These are phyloP conservation scores for Acleris sparsana DNA, from an alignment of 2,888 invertebrate genomes.

Conservation along the genomic window DNA sequence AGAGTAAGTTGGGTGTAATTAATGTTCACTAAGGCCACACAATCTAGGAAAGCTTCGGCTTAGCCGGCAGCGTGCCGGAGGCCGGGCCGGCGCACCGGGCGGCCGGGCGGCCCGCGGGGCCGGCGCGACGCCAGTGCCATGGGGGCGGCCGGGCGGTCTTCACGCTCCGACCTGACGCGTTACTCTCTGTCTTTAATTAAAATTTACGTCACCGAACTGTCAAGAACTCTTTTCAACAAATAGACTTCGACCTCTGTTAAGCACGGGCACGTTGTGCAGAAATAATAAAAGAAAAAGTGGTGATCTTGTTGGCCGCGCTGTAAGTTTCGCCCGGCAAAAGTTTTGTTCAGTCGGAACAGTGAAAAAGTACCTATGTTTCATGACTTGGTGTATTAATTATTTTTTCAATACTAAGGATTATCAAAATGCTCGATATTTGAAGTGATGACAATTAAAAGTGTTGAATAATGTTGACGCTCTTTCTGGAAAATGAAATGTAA, in stretches of 20 bases:
- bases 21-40: constrained; percentile 82
- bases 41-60: constrained; percentile 80
- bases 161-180: constrained; percentile 54
- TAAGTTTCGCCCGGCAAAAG: constrained; percentile 29
- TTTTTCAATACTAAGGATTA: no score
- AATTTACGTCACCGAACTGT: constrained; percentile 67
- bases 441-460: constrained; percentile 10
- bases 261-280: constrained; percentile 47
- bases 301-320: constrained; percentile 55
- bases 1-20: constrained; percentile 83
- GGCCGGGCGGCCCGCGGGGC: constrained; percentile 39
- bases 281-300: constrained; percentile 48
- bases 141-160: constrained; percentile 62
- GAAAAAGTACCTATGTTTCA: constrained; percentile 17
- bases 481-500: constrained; percentile 11
- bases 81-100: constrained; percentile 38
- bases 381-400: constrained; percentile 19
- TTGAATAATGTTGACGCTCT: constrained; percentile 1
- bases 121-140: constrained; percentile 55
- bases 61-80: constrained; percentile 59
- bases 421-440: background rate
- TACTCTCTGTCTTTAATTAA: constrained; percentile 53
- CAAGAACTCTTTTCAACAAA: constrained; percentile 54
- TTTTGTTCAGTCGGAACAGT: constrained; percentile 19
- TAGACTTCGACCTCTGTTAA: constrained; percentile 50